Evolutionary conservation across 2,888 invertebrate genomes (phyloP).

Genomic region (Drosophila pseudotalamancana): DNA sequence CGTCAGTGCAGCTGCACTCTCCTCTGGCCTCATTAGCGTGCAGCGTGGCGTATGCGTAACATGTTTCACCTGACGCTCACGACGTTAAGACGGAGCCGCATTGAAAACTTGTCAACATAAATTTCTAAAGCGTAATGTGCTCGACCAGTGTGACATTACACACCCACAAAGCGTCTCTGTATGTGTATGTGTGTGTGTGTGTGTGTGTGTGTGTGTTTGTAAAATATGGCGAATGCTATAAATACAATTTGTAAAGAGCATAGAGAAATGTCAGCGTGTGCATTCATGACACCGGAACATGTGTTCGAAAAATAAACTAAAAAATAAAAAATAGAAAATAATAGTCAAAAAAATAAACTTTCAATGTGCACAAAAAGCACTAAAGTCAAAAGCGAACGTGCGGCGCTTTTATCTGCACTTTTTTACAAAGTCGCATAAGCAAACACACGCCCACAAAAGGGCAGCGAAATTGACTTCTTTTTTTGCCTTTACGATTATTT

Average conservation of each 20-base stretch:
- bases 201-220: conserved; percentile 5
- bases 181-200: conserved; percentile 2
- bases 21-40: conserved; percentile 69
- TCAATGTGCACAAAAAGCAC: conserved; percentile 5
- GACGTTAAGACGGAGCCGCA: conserved; percentile 34
- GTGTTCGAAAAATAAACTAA: conserved; percentile 16
- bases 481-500: not conserved
- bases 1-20: conserved; percentile 19
- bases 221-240: conserved; percentile 63
- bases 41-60: conserved; percentile 75
- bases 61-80: conserved; percentile 63
- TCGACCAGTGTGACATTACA: conserved; percentile 64
- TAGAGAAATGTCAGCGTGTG: conserved; percentile 47
- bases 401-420: conserved; percentile 23
- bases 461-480: not conserved
- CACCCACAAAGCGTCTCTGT: conserved; percentile 48
- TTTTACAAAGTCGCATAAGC: conserved; percentile 7
- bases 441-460: conserved; percentile 1
- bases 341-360: not conserved
- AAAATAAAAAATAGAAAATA: conserved; percentile 1
- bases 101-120: conserved; percentile 68
- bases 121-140: conserved; percentile 59
- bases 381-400: conserved; percentile 22
- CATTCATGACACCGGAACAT: conserved; percentile 50
- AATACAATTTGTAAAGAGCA: conserved; percentile 72